Evolutionary conservation across 2,113 vertebrate genomes (phyloP), one percentile per base, ranked within the genome.

Genomic region (Petaurus breviceps): DNA sequence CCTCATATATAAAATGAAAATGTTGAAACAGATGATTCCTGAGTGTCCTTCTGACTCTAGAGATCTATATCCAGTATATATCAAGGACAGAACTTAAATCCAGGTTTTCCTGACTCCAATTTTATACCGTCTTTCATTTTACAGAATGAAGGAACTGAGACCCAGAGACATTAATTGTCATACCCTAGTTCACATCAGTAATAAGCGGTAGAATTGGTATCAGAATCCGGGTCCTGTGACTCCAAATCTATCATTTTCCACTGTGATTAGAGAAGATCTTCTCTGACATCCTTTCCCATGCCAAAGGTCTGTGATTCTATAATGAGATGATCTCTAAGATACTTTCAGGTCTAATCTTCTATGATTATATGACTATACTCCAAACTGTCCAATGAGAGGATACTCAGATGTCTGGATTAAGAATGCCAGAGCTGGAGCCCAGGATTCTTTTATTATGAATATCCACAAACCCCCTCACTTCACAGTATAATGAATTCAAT

Each of bases 381-480:
- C 92, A 94, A 97, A 97, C 97, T 96, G 97, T 98, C 97, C 93
- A 61, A 51, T 97, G 89, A 95, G 93, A 97, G 93, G 89, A 91
- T 89, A 61, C 95, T 84, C 93, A 92, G 97, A 89, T 97, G 4
- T 98, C 97, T 97, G 54, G 92, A 54, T 52, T 1, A 47, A 19
- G 95, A 22, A 16, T 31, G 95, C 94, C 16, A 22, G n/a, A 94
- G 50, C 16, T 23, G 0, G 96, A 91, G 92, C 47, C 96, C 96
- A 10, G 19, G 31, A 51, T 98, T 92, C 96, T 92, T 61, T 94
- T 94, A 51, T 53, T 50, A 51, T 90, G 46, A 90, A 49, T 93
- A 3, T 52, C 57, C 92, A 95, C 57, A 93, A 95, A 51, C 11
- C 68, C 50, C 50, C n/a, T 68, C 4, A 26, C n/a, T 55, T 46